Percentiles rank a stretch among this genome's conserved stretches.
Evolutionary conservation across 1,140 invertebrate genomes (phyloP).

Genomic region (Apocrypta bakeri): DNA sequence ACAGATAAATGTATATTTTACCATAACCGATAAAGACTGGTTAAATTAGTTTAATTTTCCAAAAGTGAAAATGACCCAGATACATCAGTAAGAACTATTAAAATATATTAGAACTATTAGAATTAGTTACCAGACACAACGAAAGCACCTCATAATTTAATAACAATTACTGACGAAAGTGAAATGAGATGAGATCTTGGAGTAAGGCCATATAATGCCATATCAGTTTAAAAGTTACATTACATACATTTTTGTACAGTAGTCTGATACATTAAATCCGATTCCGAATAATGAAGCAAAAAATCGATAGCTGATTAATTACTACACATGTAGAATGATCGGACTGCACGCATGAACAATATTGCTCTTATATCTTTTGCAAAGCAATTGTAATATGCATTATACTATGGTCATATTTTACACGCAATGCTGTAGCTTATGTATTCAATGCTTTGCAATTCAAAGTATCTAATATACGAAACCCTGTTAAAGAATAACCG

Average conservation of each 20-base stretch:
- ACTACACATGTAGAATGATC: no score
- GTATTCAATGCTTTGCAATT: not conserved
- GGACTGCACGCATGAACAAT: not conserved
- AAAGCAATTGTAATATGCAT: no score
- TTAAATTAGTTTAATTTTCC: no score
- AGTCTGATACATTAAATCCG: not conserved
- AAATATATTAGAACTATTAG: no score
- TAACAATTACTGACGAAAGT: not conserved
- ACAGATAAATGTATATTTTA: no score
- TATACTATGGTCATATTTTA: not conserved
- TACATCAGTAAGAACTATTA: no score
- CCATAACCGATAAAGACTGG: no score
- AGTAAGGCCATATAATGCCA: not conserved
- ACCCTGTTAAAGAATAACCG: not conserved
- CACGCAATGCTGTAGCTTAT: not conserved
- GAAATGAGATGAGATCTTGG: not conserved
- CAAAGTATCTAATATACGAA: not conserved
- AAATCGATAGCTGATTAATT: not conserved
- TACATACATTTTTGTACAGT: not conserved
- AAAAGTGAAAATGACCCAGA: no score
- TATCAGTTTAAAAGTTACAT: not conserved
- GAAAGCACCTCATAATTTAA: not conserved
- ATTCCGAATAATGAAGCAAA: not conserved
- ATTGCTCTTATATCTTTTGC: no score
- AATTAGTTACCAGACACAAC: no score